phyloP scores from a whole-genome alignment of 2,888 invertebrate genomes.

The Busseola fusca region DNA sequence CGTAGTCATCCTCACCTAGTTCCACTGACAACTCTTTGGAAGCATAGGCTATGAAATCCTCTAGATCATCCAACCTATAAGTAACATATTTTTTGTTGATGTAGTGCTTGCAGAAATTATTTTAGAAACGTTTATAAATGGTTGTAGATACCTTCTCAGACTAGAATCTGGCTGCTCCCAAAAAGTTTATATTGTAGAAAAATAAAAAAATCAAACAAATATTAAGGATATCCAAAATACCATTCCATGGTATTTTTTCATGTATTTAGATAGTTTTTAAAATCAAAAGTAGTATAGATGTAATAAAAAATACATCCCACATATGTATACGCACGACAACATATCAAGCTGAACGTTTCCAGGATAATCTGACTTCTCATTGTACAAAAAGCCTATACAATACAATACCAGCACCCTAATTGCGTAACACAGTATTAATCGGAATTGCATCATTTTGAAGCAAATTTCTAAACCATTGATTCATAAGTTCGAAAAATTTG shows the following conservation, averaged over 20 bases:
- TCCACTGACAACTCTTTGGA: conserved; percentile 92
- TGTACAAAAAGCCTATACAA: too few species aligned
- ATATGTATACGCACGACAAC: too few species aligned
- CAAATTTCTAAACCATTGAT: too few species aligned
- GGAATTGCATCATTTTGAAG: too few species aligned
- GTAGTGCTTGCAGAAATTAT: not conserved
- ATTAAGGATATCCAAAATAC: not conserved
- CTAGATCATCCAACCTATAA: conserved; percentile 93
- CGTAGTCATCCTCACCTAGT: conserved; percentile 95
- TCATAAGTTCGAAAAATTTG: too few species aligned
- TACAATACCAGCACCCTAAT: too few species aligned
- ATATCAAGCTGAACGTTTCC: not conserved
- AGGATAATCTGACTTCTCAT: too few species aligned
- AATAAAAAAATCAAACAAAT: not conserved
- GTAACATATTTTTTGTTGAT: too few species aligned
- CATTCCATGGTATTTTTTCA: not conserved
- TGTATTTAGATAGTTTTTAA: not conserved
- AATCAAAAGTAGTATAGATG: not conserved
- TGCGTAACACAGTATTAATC: too few species aligned
- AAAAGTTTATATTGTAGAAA: not conserved
- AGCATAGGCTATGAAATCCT: conserved; percentile 93
- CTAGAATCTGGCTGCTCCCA: not conserved
- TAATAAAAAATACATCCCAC: not conserved
- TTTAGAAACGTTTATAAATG: not conserved
- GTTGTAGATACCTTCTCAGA: not conserved